Conservation (phyloP, 2,113 vertebrate species). For the Callopanchax toddi region DNA sequence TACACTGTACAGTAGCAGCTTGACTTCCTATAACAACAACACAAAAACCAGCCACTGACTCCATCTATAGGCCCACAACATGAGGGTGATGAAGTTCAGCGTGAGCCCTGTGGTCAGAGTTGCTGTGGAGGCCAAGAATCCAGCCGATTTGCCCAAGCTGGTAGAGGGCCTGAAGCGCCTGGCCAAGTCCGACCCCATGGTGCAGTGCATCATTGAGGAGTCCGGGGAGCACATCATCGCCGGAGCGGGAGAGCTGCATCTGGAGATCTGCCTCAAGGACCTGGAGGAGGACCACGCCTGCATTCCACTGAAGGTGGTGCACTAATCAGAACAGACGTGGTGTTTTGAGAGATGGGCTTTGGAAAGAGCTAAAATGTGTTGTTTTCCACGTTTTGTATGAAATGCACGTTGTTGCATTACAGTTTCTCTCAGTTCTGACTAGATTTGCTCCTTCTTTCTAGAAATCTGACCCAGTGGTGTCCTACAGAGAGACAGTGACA, state of each 20-base stretch:
- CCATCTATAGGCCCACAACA: constrained; percentile 88
- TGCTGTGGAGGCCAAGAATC: constrained; percentile 95
- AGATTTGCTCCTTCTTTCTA: constrained; percentile 44
- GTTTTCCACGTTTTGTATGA: too few species aligned
- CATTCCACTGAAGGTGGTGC: constrained; percentile 94
- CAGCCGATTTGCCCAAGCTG: constrained; percentile 92
- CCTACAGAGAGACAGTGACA: constrained; percentile 92
- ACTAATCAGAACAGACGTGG: constrained; percentile 56
- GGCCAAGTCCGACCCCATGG: constrained; percentile 97
- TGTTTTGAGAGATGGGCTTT: too few species aligned
- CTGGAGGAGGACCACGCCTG: constrained; percentile 95
- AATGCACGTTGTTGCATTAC: too few species aligned
- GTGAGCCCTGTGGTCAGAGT: constrained; percentile 94
- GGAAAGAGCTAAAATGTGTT: not conserved
- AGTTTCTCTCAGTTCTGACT: not conserved
- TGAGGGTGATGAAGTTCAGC: constrained; percentile 98
- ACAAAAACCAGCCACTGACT: too few species aligned
- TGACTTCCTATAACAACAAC: not conserved
- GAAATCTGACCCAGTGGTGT: constrained; percentile 97
- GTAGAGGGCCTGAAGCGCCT: constrained; percentile 94
- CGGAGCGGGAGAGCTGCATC: constrained; percentile 91
- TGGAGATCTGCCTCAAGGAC: constrained; percentile 97
- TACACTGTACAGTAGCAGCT: too few species aligned
- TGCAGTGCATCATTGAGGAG: constrained; percentile 97
- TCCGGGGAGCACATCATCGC: constrained; percentile 96